Percentiles rank a stretch among this genome's conserved stretches.
Conservation (phyloP, 2,113 vertebrate genomes). For the Platysteira castanea region DNA sequence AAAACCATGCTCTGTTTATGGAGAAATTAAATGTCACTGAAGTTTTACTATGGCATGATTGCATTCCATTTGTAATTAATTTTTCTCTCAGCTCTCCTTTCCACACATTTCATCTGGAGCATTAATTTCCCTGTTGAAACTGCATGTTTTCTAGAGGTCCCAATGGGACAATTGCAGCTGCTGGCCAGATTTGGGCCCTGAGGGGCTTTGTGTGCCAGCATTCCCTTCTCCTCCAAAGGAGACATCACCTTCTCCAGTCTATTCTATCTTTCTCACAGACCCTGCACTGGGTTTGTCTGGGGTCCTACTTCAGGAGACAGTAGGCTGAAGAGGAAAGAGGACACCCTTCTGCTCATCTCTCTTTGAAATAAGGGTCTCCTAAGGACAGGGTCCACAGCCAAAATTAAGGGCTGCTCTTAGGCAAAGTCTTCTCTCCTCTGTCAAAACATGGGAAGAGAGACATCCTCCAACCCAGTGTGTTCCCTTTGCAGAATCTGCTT, state of each 20-base stretch:
- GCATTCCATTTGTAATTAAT: background rate
- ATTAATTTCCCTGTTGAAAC: background rate
- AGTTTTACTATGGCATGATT: background rate
- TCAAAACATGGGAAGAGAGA: background rate
- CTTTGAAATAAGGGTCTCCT: background rate
- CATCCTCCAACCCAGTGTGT: background rate
- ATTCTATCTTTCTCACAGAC: background rate
- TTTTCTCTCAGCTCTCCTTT: background rate
- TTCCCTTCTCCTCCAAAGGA: background rate
- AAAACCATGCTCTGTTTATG: constrained; percentile 24
- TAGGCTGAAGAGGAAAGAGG: background rate
- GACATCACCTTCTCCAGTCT: background rate
- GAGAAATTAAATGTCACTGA: background rate
- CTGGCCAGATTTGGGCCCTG: background rate
- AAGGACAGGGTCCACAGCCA: background rate
- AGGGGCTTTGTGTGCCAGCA: background rate
- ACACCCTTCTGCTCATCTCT: background rate
- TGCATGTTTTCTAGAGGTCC: background rate
- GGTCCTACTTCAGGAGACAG: background rate
- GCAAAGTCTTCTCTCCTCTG: background rate
- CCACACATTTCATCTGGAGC: background rate
- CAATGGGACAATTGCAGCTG: rapidly evolving
- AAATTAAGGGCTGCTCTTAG: background rate
- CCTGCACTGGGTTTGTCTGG: background rate
- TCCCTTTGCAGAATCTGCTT: background rate